A percentile compares a stretch with the other conserved stretches of the same genome.
These are phyloP conservation scores for Valencia hispanica DNA, from an alignment of 2,797 vertebrate genomes.

Conservation along the genomic window DNA sequence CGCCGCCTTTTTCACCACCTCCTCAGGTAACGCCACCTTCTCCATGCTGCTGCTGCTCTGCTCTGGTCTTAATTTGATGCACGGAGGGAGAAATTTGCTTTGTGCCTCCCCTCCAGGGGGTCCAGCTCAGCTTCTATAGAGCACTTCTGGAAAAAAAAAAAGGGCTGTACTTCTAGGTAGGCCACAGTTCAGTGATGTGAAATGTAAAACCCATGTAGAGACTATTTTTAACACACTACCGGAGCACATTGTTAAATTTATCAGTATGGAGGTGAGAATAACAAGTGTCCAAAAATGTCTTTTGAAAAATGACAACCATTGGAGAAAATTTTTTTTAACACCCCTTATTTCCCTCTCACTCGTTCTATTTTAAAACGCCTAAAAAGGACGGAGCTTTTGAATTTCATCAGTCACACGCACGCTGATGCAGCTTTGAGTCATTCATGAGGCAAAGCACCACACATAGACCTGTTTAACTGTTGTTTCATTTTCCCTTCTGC, in stretches of 20 bases:
- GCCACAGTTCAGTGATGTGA: slow-evolving; percentile 8
- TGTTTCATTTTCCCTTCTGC: slow-evolving; percentile 72
- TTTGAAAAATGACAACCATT: slow-evolving; percentile 32
- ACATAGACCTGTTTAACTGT: slow-evolving; percentile 70
- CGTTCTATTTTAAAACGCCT: slow-evolving; percentile 44
- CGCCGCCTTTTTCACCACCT: slow-evolving; percentile 97
- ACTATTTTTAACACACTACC: slow-evolving; percentile 34
- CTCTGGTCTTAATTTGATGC: slow-evolving; percentile 29
- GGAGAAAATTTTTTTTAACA: slow-evolving; percentile 33
- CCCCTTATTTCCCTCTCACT: slow-evolving; percentile 30
- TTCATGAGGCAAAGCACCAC: slow-evolving; percentile 57
- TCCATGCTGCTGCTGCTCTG: slow-evolving; percentile 11
- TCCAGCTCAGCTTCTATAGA: slow-evolving; percentile 7
- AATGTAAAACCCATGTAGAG: background rate
- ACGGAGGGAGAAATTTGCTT: slow-evolving; percentile 21
- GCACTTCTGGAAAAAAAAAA: slow-evolving; percentile 7
- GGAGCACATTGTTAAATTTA: slow-evolving; percentile 24
- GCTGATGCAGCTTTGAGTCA: slow-evolving; percentile 68
- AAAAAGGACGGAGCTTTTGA: slow-evolving; percentile 54
- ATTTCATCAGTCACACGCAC: slow-evolving; percentile 30
- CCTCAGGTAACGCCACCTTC: slow-evolving; percentile 86
- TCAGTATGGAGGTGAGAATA: slow-evolving; percentile 13
- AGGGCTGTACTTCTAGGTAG: background rate
- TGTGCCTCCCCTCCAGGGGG: background rate
- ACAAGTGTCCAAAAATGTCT: slow-evolving; percentile 23